Evolutionary conservation across 1,140 invertebrate species (phyloP).

Genomic region (Temnothorax curvispinosus): DNA sequence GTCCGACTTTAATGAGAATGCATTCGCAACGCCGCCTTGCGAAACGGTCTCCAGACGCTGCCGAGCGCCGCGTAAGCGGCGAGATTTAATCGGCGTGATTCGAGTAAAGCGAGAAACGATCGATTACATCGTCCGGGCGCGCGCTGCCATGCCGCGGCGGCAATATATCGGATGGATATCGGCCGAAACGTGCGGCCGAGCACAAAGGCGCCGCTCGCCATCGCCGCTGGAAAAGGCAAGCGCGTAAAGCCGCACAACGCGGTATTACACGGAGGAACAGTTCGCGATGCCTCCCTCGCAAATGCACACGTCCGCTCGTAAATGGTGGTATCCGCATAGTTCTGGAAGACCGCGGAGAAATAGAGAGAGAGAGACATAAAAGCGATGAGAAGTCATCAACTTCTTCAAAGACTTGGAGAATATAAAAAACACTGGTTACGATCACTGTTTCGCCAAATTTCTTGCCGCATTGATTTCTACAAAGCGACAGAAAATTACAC

Average conservation of each 20-base stretch:
- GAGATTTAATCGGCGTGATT: constrained; percentile 64
- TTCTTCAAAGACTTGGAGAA: not conserved
- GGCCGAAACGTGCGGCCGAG: constrained; percentile 30
- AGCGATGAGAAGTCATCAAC: not conserved
- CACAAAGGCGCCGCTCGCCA: constrained; percentile 59
- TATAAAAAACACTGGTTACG: not conserved
- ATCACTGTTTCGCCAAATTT: not conserved
- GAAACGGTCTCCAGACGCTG: constrained; percentile 17
- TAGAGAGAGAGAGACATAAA: not conserved
- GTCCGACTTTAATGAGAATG: constrained; percentile 46
- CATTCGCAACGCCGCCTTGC: constrained; percentile 4
- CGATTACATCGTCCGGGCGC: constrained; percentile 50
- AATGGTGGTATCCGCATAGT: not conserved
- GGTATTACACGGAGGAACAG: constrained; percentile 42
- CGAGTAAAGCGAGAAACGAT: constrained; percentile 67
- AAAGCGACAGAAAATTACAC: constrained; percentile 3
- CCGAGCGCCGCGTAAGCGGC: constrained; percentile 1
- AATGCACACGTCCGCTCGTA: constrained; percentile 27
- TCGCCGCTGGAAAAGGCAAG: constrained; percentile 49
- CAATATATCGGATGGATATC: constrained; percentile 62
- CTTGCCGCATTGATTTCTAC: not conserved
- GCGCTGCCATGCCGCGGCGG: constrained; percentile 24
- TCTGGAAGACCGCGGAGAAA: not conserved
- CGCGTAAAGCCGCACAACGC: constrained; percentile 48
- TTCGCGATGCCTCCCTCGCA: constrained; percentile 19